Evolutionary conservation across 2,113 vertebrate species (phyloP), one percentile per base, ranked within the genome.

Genomic region (Leptodactylus fuscus): DNA sequence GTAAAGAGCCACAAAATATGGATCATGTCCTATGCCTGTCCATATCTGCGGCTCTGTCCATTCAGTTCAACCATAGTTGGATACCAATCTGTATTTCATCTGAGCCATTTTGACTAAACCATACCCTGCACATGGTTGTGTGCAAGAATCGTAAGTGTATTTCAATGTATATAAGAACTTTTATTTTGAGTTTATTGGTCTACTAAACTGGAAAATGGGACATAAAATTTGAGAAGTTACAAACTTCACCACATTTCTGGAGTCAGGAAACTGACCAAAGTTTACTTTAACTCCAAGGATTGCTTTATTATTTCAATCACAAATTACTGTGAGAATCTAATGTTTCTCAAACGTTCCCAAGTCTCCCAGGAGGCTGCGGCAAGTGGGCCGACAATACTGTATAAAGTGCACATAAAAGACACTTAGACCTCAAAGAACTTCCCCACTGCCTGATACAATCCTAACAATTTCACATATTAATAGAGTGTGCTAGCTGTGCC

Each of bases 311-410:
- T 77, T 53, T 60, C 3, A 34, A n/a, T 24, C 20, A 16, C 27
- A 38, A 78, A 67, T 60, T 38, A 60, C 60, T 81, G 80, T 81
- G 62, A 70, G 62, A 81, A 81, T 69, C 10, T n/a, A 53, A 81
- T 34, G 29, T 49, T 81, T 81, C 80, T 81, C 80, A 81, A 81
- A 81, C 80, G 70, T 34, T 3, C n/a, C 38, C n/a, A 18, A 67
- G 20, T 53, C 62, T 69, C 80, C 20, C 4, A 46, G 80, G 80
- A 81, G 41, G 24, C 62, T 81, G 80, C 11, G 62, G 62, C 27
- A 81, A 81, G 24, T 58, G 44, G 46, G 80, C 53, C 32, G 58
- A 38, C 13, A 36, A 55, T 32, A 38, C 80, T 70, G 80, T 53
- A 36, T 51, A 51, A 81, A 81, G 80, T 20, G 80, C 80, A 81